Evolutionary conservation across 1,140 invertebrate genomes (phyloP), one percentile per base, ranked within the genome.

Genomic region (Caenorhabditis brenneri): DNA sequence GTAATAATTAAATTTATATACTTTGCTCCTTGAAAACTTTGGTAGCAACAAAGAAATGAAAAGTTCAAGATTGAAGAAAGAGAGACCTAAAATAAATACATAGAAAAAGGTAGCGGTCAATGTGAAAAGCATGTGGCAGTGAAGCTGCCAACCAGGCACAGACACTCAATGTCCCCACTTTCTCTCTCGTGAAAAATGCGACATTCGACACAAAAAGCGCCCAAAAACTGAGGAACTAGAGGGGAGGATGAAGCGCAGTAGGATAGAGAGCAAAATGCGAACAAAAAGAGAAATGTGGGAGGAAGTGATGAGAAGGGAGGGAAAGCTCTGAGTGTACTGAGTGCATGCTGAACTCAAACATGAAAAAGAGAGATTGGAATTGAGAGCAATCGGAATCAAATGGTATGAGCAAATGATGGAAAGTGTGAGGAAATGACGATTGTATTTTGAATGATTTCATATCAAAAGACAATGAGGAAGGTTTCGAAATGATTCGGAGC

Each of bases 141-240:
- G n/a, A 33, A 36, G 4, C n/a, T 74, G 39, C 33, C n/a, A 24
- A 22, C 22, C 29, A 36, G 65, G 33, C 22, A 24, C 65, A 42
- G 36, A 74, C 65, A 74, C 65, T 42, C 65, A 42, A 19, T 42
- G 65, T 42, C 36, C n/a, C 31, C 58, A 16, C 48, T 51, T n/a
- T 55, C 24, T 29, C 36, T 27, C 33, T 33, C 29, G n/a, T n/a
- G 36, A 74, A 74, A 74, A 74, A 42, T 74, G 65, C 42, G 65
- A 74, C 58, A 55, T 65, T 27, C 58, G 19, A 33, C 65, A 74
- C 65, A 74, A 74, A 74, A 74, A 74, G 65, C 65, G 65, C 22
- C 65, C 36, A 74, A 39, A 74, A 46, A n/a, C 36, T 74, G 65
- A 22, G 29, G 65, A 31, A 74, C 31, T 36, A 33, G 19, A 39